Percentiles rank a stretch among this genome's conserved stretches.
phyloP scores from a whole-genome alignment of 2,797 vertebrate genomes.

The Cryptoblepharus egeriae region DNA sequence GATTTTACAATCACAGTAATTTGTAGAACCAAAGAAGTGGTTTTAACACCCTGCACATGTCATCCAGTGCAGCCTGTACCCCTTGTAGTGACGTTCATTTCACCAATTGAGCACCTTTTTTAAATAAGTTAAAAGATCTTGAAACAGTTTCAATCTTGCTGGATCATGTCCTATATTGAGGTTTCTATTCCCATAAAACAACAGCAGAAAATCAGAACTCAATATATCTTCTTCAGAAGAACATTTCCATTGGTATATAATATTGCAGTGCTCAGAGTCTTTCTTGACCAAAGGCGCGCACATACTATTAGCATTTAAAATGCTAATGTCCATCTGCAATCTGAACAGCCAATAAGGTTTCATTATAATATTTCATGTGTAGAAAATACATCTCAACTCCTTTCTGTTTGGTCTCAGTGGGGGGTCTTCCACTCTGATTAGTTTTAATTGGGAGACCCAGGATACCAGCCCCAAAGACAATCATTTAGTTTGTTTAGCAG shows the following conservation, averaged over 20 bases:
- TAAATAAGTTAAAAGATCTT: too few relatives aligned
- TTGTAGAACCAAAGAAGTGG: too few relatives aligned
- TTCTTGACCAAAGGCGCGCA: background rate
- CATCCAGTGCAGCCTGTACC: too few relatives aligned
- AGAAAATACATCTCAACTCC: conserved; percentile 18
- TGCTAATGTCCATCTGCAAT: background rate
- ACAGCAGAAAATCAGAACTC: background rate
- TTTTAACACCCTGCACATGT: too few relatives aligned
- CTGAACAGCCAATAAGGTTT: background rate
- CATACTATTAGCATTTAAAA: background rate
- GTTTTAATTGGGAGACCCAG: conserved; percentile 56
- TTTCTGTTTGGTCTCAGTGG: conserved; percentile 21
- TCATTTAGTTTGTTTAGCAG: conserved; percentile 59
- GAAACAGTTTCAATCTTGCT: background rate
- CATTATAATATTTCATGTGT: conserved; percentile 1
- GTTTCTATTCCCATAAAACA: background rate
- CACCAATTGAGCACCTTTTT: too few relatives aligned
- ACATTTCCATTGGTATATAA: background rate
- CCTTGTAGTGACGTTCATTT: too few relatives aligned
- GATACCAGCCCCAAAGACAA: conserved; percentile 56
- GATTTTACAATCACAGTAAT: too few relatives aligned
- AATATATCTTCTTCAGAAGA: background rate
- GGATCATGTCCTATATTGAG: background rate
- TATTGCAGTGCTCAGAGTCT: background rate
- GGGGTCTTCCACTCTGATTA: conserved; percentile 41